phyloP scores from a whole-genome alignment of 2,888 invertebrate genomes.

The Drosophila neonasuta region DNA sequence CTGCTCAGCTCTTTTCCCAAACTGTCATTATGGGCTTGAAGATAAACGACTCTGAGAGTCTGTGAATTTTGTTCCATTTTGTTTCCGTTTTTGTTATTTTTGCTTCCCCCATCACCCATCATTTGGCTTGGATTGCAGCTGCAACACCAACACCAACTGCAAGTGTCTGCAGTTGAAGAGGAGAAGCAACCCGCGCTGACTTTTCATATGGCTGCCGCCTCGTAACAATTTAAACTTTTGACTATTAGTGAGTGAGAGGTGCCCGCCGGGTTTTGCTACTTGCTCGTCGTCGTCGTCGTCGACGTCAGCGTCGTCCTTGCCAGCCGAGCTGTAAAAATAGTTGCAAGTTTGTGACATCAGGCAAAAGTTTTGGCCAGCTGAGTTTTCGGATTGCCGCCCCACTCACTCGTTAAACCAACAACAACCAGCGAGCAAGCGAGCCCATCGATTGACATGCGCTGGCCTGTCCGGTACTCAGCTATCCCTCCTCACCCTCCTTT shows the following conservation, averaged over 20 bases:
- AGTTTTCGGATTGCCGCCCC: slow-evolving; percentile 26
- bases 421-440: slow-evolving; percentile 9
- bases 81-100: slow-evolving; percentile 23
- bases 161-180: slow-evolving; percentile 37
- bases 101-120: neutral
- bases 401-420: slow-evolving; percentile 21
- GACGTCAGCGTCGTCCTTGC: neutral
- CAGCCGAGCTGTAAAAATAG: slow-evolving; percentile 53
- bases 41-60: slow-evolving; percentile 72
- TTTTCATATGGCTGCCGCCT: slow-evolving; percentile 75
- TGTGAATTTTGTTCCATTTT: slow-evolving; percentile 48
- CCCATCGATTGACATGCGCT: slow-evolving; percentile 61
- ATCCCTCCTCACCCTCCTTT: neutral
- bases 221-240: slow-evolving; percentile 77
- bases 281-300: neutral
- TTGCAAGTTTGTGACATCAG: slow-evolving; percentile 68
- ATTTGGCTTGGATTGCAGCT: slow-evolving; percentile 1
- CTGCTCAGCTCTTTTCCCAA: slow-evolving; percentile 58
- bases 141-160: slow-evolving; percentile 10
- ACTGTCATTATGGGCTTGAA: slow-evolving; percentile 76
- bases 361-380: slow-evolving; percentile 57
- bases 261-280: slow-evolving; percentile 30
- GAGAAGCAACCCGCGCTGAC: slow-evolving; percentile 56
- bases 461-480: slow-evolving; percentile 19
- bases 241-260: slow-evolving; percentile 68